Base-by-base conservation (phyloP, 2,797 vertebrate species). In the Miopithecus talapoin region DNA sequence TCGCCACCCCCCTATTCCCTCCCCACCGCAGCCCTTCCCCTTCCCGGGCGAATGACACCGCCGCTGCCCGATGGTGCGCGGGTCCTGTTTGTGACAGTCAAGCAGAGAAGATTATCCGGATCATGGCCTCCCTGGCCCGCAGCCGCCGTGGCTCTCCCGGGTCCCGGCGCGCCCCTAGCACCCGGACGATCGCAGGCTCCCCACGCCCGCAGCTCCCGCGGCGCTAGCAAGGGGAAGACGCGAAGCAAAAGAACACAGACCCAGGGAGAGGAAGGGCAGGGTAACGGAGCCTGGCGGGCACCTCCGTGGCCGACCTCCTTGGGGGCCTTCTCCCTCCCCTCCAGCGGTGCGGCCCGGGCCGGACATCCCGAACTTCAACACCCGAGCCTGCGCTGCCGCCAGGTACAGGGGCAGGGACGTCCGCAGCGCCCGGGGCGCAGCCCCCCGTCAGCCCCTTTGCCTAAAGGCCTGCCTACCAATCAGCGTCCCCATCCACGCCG, bases 31-130 rank as follows among this genome's bases (percentile, higher is more conserved):
- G 94, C 96, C 94, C 94, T 95, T 95, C 86, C 92, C 97, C 95
- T 96, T 96, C 93, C 92, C 96, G 0, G 13, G 96, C 90, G 68
- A 97, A 97, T 74, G 61, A 87, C 86, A 43, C 97, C 7, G 46
- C 88, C 70, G 53, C 96, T 85, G 93, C 85, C 85, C 36, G 92
- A 61, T 95, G 89, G 94, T 55, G 72, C 53, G 55, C 79, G 95
- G 92, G 97, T 96, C 53, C 90, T 85, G 98, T 95, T 94, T 89
- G 95, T 98, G 98, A 98, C 97, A 98, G 97, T 76, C 97, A 97
- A 95, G 53, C 98, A 90, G 96, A 96, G 91, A 98, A 96, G 98
- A 99, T 98, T 95, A 98, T 98, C 98, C 97, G 97, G 98, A 98
- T 99, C 98, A 98, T 93, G 98, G 98, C 98, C 98, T 98, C 95